Conservation (phyloP, 2,113 vertebrate genomes). For the Murina feae region DNA sequence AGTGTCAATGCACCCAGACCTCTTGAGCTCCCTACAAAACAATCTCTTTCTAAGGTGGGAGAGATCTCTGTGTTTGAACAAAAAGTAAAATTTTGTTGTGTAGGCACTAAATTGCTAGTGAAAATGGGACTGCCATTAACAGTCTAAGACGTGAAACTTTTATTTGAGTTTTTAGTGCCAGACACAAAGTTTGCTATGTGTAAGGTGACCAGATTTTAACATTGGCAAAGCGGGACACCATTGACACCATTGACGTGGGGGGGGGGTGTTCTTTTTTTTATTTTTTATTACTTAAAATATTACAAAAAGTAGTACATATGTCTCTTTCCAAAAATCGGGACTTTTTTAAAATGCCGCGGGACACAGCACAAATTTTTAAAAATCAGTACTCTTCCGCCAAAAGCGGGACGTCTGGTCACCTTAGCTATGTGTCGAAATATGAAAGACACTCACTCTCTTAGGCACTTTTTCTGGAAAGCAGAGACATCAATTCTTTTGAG, state of each 20-base stretch:
- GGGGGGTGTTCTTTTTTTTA: too few relatives aligned
- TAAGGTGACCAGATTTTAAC: too few relatives aligned
- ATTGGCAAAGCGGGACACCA: too few relatives aligned
- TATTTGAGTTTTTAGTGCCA: not conserved
- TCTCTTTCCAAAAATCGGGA: too few relatives aligned
- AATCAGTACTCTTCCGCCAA: too few relatives aligned
- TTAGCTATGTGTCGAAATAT: not conserved
- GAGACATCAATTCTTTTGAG: not conserved
- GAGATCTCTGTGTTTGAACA: not conserved
- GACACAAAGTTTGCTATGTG: not conserved
- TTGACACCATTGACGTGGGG: too few relatives aligned
- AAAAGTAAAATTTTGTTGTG: constrained; percentile 2
- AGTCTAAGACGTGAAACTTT: not conserved
- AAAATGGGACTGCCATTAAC: constrained; percentile 8
- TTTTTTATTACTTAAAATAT: too few relatives aligned
- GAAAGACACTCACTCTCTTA: not conserved
- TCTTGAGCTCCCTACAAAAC: not conserved
- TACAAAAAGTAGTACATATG: too few relatives aligned
- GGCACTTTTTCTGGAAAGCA: not conserved
- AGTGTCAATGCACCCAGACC: not conserved
- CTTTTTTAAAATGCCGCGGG: too few relatives aligned
- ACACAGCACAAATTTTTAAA: too few relatives aligned
- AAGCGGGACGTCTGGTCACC: too few relatives aligned
- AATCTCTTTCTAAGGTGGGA: not conserved
- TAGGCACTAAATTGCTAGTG: not conserved